A percentile compares a stretch with the other conserved stretches of the same genome.
phyloP scores from a whole-genome alignment of 1,140 invertebrate genomes.

The Macrobrachium nipponense region DNA sequence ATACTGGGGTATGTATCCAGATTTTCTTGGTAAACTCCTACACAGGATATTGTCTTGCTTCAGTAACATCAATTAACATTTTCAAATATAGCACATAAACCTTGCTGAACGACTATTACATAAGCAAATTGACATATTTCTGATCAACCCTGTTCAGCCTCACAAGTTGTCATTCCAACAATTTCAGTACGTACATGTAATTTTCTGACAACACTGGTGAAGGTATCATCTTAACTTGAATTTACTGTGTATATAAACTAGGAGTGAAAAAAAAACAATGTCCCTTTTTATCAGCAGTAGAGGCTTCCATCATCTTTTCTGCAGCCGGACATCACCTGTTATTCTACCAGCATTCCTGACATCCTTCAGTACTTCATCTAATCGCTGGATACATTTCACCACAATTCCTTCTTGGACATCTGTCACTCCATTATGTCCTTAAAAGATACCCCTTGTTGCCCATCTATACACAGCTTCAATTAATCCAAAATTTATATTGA shows the following conservation, averaged over 20 bases:
- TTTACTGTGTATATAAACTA: slow-evolving; percentile 87
- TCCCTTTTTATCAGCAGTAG: slow-evolving; percentile 93
- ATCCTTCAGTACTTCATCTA: slow-evolving; percentile 93
- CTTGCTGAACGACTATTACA: too few relatives aligned
- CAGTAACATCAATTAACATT: too few relatives aligned
- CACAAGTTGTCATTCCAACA: too few relatives aligned
- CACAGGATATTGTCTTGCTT: too few relatives aligned
- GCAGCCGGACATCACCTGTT: slow-evolving; percentile 91
- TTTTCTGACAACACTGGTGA: too few relatives aligned
- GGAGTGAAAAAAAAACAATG: slow-evolving; percentile 98
- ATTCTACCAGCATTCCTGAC: slow-evolving; percentile 92
- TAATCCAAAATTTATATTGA: slow-evolving; percentile 90
- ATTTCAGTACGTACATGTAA: too few relatives aligned
- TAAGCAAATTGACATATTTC: too few relatives aligned
- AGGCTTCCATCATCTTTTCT: slow-evolving; percentile 96
- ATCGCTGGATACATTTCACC: slow-evolving; percentile 95
- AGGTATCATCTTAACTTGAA: background rate
- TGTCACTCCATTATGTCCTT: slow-evolving; percentile 89
- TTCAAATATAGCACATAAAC: too few relatives aligned
- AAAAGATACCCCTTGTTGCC: slow-evolving; percentile 90
- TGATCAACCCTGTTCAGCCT: too few relatives aligned
- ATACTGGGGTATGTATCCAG: too few relatives aligned
- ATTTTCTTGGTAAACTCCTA: too few relatives aligned
- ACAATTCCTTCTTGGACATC: slow-evolving; percentile 98
- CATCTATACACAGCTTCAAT: slow-evolving; percentile 96